Percentiles rank a stretch among this genome's conserved stretches.
Conservation (phyloP, 2,888 invertebrate genomes). For the Tetramorium bicarinatum region DNA sequence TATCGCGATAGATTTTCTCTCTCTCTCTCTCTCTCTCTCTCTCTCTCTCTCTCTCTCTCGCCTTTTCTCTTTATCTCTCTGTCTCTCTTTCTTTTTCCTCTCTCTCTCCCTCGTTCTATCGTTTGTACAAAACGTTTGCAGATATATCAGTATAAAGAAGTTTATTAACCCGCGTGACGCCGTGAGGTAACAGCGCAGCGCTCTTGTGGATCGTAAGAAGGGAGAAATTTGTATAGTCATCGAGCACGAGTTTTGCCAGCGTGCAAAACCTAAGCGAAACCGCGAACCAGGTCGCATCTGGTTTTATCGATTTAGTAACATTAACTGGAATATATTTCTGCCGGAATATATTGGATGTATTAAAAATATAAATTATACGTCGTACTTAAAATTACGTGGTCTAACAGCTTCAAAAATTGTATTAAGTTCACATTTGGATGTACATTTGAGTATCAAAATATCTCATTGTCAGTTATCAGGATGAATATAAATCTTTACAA, state of each 20-base stretch:
- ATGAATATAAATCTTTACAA: not conserved
- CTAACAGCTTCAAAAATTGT: not conserved
- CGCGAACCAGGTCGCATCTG: constrained; percentile 30
- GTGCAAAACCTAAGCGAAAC: constrained; percentile 21
- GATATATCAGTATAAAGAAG: constrained; percentile 52
- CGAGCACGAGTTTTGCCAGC: constrained; percentile 34
- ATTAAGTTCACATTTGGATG: not conserved
- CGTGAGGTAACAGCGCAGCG: constrained; percentile 31
- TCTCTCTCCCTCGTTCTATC: not conserved
- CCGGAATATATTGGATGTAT: not conserved
- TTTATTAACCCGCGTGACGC: constrained; percentile 50
- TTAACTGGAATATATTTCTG: constrained; percentile 28
- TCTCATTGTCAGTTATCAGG: not conserved
- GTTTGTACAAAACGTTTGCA: constrained; percentile 40
- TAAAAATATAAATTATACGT: constrained; percentile 12
- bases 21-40: not conserved
- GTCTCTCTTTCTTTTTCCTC: not conserved
- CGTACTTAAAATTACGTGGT: not conserved
- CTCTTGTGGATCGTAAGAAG: constrained; percentile 5
- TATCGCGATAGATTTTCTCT: constrained; percentile 25
- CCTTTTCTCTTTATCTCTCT: no score
- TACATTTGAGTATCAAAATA: not conserved
- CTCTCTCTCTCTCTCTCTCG: not conserved
- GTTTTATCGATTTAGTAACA: constrained; percentile 17
- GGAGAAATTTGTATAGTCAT: constrained; percentile 43